phyloP scores from a whole-genome alignment of 1,140 invertebrate species.

The Drosophila auraria region DNA sequence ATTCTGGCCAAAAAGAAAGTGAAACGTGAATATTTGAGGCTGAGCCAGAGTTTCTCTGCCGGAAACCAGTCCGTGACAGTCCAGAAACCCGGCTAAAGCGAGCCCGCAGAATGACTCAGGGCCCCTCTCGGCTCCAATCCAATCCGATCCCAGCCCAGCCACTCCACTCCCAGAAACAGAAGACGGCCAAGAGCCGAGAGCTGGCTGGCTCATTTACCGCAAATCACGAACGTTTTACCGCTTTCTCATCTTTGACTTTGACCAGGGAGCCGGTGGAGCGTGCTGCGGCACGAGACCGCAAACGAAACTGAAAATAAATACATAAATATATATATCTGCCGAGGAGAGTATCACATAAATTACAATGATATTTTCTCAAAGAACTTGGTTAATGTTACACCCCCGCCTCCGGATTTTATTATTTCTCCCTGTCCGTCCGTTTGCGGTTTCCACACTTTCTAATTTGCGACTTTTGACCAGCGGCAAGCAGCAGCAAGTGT shows the following conservation, averaged over 20 bases:
- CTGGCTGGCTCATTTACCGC: constrained; percentile 46
- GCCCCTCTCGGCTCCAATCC: constrained; percentile 12
- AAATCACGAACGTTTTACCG: constrained; percentile 60
- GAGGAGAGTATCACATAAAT: constrained; percentile 25
- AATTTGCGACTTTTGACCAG: constrained; percentile 57
- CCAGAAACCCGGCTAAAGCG: constrained; percentile 38
- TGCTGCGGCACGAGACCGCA: constrained; percentile 43
- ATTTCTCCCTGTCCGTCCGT: constrained; percentile 10
- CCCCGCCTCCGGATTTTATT: constrained; percentile 9
- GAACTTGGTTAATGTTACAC: constrained; percentile 44
- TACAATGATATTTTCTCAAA: constrained; percentile 57
- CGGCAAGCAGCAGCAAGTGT: constrained; percentile 9
- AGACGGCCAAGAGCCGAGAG: constrained; percentile 12
- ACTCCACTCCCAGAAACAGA: constrained; percentile 25
- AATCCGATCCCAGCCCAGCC: constrained; percentile 5
- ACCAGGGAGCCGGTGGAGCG: constrained; percentile 51
- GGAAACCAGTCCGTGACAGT: constrained; percentile 73
- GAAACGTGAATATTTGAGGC: constrained; percentile 50
- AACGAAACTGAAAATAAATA: constrained; percentile 56
- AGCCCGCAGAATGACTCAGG: constrained; percentile 36
- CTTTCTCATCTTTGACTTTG: constrained; percentile 69
- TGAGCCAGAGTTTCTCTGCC: constrained; percentile 61
- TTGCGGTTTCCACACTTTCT: constrained; percentile 66
- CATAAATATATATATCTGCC: constrained; percentile 13
- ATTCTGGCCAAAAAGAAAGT: constrained; percentile 80